Conservation (phyloP, 2,888 invertebrate genomes). For the Argyra leucocephala region DNA sequence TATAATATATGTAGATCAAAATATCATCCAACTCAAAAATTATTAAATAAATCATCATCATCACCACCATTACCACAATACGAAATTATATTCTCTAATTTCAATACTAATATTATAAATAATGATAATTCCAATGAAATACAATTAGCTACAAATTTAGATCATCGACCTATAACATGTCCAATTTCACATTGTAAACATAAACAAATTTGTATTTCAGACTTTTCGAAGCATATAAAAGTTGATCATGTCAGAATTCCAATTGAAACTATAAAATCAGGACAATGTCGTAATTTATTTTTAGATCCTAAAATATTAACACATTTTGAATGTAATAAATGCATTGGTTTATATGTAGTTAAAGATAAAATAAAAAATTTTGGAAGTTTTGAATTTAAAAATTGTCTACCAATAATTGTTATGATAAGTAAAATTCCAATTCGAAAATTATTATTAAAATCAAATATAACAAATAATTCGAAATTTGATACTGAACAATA, state of each 20-base stretch:
- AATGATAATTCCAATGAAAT: too few relatives aligned
- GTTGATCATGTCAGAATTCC: conserved; percentile 32
- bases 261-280: conserved; percentile 31
- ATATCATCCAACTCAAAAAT: background rate
- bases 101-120: background rate
- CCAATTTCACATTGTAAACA: conserved; percentile 31
- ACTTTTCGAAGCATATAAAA: conserved; percentile 34
- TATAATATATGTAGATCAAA: background rate
- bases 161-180: conserved; percentile 31
- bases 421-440: conserved; percentile 32
- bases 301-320: conserved; percentile 29
- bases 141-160: conserved; percentile 20
- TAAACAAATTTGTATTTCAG: conserved; percentile 32
- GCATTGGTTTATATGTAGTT: conserved; percentile 33
- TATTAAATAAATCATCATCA: too few relatives aligned
- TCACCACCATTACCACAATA: conserved; percentile 9
- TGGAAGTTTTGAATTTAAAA: conserved; percentile 28
- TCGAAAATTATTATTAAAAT: conserved; percentile 20
- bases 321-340: conserved; percentile 27
- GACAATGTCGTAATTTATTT: conserved; percentile 33
- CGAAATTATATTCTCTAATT: background rate
- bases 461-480: background rate
- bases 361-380: conserved; percentile 30
- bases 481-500: background rate
- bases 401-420: conserved; percentile 33